Conservation (phyloP, 2,113 vertebrate species). For the Hyperoodon ampullatus region DNA sequence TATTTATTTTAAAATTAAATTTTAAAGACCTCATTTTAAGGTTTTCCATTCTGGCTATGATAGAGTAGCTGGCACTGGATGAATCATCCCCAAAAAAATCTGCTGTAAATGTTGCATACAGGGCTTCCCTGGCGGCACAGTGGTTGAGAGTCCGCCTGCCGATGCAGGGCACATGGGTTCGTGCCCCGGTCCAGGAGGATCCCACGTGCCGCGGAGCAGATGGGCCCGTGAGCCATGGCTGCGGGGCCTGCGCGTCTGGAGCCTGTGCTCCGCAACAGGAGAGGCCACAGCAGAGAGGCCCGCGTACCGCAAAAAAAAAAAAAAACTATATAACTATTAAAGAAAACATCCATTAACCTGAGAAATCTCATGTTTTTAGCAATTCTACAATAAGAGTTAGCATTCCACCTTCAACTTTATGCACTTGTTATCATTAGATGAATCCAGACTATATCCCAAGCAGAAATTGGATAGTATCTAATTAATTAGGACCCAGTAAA, state of each 20-base stretch:
- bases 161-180: too few relatives aligned
- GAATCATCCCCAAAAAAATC: background rate
- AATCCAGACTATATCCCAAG: background rate
- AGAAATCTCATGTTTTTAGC: background rate
- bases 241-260: rapidly evolving
- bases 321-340: background rate
- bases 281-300: too few relatives aligned
- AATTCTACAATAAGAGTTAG: background rate
- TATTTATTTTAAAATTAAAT: background rate
- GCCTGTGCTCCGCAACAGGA: too few relatives aligned
- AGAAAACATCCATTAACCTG: background rate
- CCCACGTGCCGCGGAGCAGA: too few relatives aligned
- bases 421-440: background rate
- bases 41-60: background rate
- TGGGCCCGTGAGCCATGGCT: too few relatives aligned
- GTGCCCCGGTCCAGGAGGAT: too few relatives aligned
- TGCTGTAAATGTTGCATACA: background rate
- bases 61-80: background rate
- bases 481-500: background rate
- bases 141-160: too few relatives aligned
- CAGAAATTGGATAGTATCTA: background rate
- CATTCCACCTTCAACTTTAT: background rate
- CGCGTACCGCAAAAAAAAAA: background rate
- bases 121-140: too few relatives aligned
- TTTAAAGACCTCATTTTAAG: background rate